phyloP scores from a whole-genome alignment of 2,113 vertebrate genomes.

The Notiomystis cincta region DNA sequence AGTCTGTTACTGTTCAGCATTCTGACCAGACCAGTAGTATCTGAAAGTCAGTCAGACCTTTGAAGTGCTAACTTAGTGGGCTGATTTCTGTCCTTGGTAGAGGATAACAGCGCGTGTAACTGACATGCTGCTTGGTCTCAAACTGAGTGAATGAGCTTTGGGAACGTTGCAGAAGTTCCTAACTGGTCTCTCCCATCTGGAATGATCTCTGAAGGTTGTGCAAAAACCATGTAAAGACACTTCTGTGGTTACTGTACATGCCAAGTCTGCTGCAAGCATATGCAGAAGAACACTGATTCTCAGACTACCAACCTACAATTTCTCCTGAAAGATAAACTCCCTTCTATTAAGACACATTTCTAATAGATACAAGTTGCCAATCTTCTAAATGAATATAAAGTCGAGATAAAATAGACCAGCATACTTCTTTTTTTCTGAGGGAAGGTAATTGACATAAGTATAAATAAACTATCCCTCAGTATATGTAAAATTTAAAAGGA shows the following conservation, averaged over 20 bases:
- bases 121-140: background rate
- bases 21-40: background rate
- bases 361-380: background rate
- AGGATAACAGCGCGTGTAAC: background rate
- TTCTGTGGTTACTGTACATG: background rate
- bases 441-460: background rate
- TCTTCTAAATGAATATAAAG: background rate
- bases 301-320: background rate
- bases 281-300: background rate
- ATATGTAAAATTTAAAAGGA: background rate
- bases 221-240: background rate
- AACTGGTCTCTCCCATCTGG: background rate
- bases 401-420: background rate
- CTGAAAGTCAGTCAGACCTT: background rate
- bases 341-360: background rate
- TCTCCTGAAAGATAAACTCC: background rate
- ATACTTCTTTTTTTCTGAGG: background rate
- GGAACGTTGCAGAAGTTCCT: background rate
- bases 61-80: background rate
- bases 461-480: background rate
- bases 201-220: background rate
- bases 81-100: background rate
- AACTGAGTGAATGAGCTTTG: background rate
- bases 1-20: background rate
- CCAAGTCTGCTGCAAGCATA: background rate